Percentiles rank a stretch among this genome's conserved stretches.
phyloP scores from a whole-genome alignment of 2,888 invertebrate species.

The Ophonus ardosiacus region DNA sequence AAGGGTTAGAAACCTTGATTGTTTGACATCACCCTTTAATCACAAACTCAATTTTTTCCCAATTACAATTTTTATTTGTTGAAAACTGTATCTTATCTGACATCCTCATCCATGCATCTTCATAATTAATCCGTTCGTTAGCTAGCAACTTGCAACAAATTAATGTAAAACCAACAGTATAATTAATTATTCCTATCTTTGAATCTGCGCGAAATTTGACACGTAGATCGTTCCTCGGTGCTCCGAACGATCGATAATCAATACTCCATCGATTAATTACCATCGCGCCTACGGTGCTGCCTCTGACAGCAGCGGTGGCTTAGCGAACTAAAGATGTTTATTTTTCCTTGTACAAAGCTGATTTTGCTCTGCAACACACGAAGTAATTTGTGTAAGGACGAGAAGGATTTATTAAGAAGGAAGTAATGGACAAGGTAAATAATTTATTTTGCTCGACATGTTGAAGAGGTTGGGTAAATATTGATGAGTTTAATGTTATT shows the following conservation, averaged over 20 bases:
- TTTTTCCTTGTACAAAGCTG: constrained; percentile 15
- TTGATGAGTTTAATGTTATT: constrained; percentile 13
- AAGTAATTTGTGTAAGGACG: constrained; percentile 13
- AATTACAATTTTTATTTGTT: too few species aligned
- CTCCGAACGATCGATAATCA: constrained; percentile 26
- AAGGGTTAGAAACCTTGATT: too few species aligned
- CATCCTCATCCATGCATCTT: too few species aligned
- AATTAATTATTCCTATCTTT: constrained; percentile 42
- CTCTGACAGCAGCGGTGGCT: constrained; percentile 13
- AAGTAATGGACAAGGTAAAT: constrained; percentile 21
- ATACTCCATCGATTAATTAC: constrained; percentile 45
- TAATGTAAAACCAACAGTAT: constrained; percentile 18
- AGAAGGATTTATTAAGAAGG: constrained; percentile 10
- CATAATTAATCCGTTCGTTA: constrained; percentile 18
- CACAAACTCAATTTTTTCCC: too few species aligned
- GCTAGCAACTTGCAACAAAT: constrained; percentile 11
- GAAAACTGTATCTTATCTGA: too few species aligned
- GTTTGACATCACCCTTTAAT: too few species aligned
- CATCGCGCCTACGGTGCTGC: constrained; percentile 27
- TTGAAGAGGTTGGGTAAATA: background rate
- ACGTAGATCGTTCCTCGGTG: background rate
- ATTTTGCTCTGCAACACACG: constrained; percentile 2
- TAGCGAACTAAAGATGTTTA: constrained; percentile 27
- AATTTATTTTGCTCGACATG: constrained; percentile 1
- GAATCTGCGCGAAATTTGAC: constrained; percentile 46